Percentiles rank a stretch among this genome's conserved stretches.
phyloP scores from a whole-genome alignment of 2,113 vertebrate genomes.

The Telmatochromis sp. region DNA sequence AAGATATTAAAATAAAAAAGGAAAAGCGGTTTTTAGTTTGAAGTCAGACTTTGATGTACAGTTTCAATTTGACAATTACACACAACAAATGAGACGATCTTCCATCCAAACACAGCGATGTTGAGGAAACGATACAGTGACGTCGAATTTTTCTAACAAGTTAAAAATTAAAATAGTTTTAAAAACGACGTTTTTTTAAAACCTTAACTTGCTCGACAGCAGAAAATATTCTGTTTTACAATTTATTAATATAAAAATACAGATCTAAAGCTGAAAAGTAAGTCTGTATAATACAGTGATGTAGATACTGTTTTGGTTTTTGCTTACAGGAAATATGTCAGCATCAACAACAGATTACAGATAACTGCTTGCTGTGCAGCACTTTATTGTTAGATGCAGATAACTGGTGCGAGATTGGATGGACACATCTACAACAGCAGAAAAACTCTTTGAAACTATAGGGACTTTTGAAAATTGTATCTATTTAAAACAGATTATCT shows the following conservation, averaged over 20 bases:
- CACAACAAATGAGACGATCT: not conserved
- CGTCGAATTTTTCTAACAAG: not conserved
- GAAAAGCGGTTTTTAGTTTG: not conserved
- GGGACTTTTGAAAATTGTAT: not conserved
- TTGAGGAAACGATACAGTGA: not conserved
- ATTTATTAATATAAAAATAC: not conserved
- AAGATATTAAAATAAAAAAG: not conserved
- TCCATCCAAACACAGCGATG: not conserved
- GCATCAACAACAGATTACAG: not conserved
- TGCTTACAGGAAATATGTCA: not conserved
- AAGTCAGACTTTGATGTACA: not conserved
- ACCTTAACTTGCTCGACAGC: not conserved
- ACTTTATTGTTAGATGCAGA: not conserved
- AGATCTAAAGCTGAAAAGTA: not conserved
- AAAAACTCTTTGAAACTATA: not conserved
- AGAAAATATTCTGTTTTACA: not conserved
- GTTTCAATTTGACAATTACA: not conserved
- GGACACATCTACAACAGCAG: not conserved
- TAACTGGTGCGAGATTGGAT: not conserved
- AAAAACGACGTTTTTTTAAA: not conserved
- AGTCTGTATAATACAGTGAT: not conserved
- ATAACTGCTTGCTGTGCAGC: not conserved
- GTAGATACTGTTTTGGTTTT: not conserved
- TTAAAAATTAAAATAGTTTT: not conserved
- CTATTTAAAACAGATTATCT: not conserved